Percentiles rank a stretch among this genome's conserved stretches.
Evolutionary conservation across 2,797 vertebrate species (phyloP).

Genomic region (Octomys mimax): DNA sequence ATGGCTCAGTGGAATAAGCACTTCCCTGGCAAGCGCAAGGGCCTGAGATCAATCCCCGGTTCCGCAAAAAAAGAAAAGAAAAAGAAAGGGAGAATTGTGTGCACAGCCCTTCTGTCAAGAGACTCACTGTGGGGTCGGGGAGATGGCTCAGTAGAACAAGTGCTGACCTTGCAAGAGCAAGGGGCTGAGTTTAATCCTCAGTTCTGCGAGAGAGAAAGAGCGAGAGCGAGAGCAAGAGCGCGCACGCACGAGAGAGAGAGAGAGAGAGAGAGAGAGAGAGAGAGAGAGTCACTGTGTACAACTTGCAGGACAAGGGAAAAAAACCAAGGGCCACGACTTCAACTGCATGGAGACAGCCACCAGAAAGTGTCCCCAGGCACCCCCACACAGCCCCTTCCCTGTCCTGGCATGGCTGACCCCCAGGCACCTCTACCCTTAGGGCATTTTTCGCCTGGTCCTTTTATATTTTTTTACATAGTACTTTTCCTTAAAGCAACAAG

Average conservation of each 20-base stretch:
- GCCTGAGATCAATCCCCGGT: too few relatives aligned
- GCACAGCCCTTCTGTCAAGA: neutral
- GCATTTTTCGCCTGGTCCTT: neutral
- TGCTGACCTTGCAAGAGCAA: too few relatives aligned
- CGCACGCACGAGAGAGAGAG: accelerated
- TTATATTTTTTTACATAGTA: neutral
- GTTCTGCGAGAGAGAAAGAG: too few relatives aligned
- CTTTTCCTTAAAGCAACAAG: neutral
- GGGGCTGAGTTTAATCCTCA: too few relatives aligned
- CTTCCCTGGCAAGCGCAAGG: neutral
- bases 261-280: too few relatives aligned
- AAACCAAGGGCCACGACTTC: neutral
- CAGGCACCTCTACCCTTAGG: neutral
- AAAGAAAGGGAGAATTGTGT: too few relatives aligned
- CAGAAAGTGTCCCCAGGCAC: neutral
- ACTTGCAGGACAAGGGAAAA: neutral
- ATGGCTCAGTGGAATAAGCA: too few relatives aligned
- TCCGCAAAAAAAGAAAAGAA: too few relatives aligned
- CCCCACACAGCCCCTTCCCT: neutral
- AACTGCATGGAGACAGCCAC: accelerated
- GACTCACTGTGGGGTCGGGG: too few relatives aligned
- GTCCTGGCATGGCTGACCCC: too few relatives aligned
- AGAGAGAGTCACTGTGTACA: too few relatives aligned
- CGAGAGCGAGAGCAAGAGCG: accelerated
- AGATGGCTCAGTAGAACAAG: too few relatives aligned